Conservation (phyloP, 1,140 invertebrate genomes). For the Cardiocondyla obscurior region DNA sequence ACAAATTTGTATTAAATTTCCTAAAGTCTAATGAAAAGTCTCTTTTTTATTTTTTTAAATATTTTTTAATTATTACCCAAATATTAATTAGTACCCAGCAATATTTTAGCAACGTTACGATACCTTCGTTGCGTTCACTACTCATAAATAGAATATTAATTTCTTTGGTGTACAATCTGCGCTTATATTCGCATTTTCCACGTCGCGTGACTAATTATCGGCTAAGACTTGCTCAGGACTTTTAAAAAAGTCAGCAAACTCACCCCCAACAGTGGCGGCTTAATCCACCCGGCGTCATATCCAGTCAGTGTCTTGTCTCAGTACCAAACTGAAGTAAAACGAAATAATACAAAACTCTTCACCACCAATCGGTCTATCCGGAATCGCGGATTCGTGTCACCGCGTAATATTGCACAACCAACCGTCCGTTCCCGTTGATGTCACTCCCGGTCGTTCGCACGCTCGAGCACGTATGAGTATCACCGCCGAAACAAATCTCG, state of each 20-base stretch:
- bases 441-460: slow-evolving; percentile 22
- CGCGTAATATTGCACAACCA: slow-evolving; percentile 48
- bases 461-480: neutral
- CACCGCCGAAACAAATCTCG: neutral
- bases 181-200: no score
- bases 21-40: no score
- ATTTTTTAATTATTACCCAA: no score
- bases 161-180: no score
- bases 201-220: no score
- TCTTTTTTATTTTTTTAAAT: no score
- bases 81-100: no score
- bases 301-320: slow-evolving; percentile 63
- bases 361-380: slow-evolving; percentile 36
- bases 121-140: no score
- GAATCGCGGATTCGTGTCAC: slow-evolving; percentile 17
- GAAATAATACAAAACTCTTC: slow-evolving; percentile 25
- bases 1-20: no score
- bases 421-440: slow-evolving; percentile 26
- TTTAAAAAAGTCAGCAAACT: slow-evolving; percentile 38
- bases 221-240: no score
- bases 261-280: slow-evolving; percentile 33
- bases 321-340: slow-evolving; percentile 58
- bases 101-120: no score
- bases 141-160: no score
- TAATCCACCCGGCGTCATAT: slow-evolving; percentile 73